Base-by-base conservation (phyloP, 2,113 vertebrate species). In the Pica pica region DNA sequence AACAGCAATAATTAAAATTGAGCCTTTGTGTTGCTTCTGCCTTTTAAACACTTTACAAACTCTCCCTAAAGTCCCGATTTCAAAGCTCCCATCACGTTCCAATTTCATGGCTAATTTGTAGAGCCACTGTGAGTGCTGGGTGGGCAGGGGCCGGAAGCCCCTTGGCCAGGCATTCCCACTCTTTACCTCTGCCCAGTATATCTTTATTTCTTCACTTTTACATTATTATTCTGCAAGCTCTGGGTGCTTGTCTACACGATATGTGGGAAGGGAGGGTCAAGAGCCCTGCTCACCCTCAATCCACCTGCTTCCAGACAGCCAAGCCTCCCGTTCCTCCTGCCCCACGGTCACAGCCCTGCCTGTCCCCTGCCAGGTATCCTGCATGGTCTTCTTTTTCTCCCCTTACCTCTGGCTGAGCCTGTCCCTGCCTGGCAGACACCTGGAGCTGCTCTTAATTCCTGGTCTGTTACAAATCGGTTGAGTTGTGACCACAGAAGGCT, bases 11-110 rank as follows among this genome's bases (percentile, higher is more conserved):
- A 96, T 97, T 97, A 94, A 95, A 91, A 90, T 7, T 1, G 55
- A 90, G 71, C 67, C 76, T 94, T 89, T 95, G 83, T 71, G 67
- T 63, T 63, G 46, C 53, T 85, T 71, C 81, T 94, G 94, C 79
- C 65, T 94, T 86, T 88, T 86, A 85, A 91, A 47, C 20, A 35
- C 71, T 85, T 93, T 33, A 89, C 44, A 83, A 70, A 52, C 71
- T 87, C 75, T 65, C 39, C 64, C 59, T 47, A 56, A 30, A 85
- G 9, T 86, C 63, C 50, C 3, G 3, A 37, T 95, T 95, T 91
- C 87, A 93, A 86, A 94, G 70, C 52, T 90, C 41, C 16, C 3
- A 4, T 55, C 87, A 55, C 26, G 15, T 69, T 64, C 55, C 20
- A 77, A 53, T 91, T 93, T 96, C 91, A 94, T 9, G 76, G 77